Percentiles rank a stretch among this genome's conserved stretches.
phyloP scores from a whole-genome alignment of 2,797 vertebrate genomes.

The Eurystomus glaucurus region DNA sequence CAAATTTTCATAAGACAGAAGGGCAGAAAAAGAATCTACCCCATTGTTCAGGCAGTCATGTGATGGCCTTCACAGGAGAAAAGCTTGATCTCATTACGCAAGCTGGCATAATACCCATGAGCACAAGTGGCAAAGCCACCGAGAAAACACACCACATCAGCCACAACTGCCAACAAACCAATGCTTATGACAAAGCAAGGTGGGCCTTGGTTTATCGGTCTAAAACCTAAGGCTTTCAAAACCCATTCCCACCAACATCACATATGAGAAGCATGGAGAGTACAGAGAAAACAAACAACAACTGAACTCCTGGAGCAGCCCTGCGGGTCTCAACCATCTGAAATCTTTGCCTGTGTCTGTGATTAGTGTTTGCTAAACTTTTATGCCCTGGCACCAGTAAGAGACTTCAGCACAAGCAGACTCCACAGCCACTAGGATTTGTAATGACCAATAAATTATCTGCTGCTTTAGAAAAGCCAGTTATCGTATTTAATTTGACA shows the following conservation, averaged over 20 bases:
- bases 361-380: neutral
- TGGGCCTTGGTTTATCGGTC: neutral
- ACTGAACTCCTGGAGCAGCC: neutral
- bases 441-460: constrained; percentile 60
- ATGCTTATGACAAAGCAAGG: neutral
- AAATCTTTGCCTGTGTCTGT: neutral
- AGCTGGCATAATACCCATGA: neutral
- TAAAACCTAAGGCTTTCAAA: neutral
- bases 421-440: constrained; percentile 1
- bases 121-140: neutral
- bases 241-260: neutral
- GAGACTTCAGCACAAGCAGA: neutral
- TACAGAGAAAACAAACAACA: neutral
- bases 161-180: neutral
- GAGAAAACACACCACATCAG: neutral
- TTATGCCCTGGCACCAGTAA: neutral
- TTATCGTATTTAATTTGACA: constrained; percentile 62
- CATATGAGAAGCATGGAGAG: neutral
- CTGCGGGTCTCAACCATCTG: neutral
- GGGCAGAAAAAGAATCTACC: neutral
- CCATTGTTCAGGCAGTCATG: fast-evolving
- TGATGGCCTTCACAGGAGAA: neutral
- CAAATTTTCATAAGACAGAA: fast-evolving
- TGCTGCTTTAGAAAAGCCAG: constrained; percentile 50
- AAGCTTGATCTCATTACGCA: neutral